Evolutionary conservation across 2,113 vertebrate genomes (phyloP).

Genomic region (Crotalus helleri): DNA sequence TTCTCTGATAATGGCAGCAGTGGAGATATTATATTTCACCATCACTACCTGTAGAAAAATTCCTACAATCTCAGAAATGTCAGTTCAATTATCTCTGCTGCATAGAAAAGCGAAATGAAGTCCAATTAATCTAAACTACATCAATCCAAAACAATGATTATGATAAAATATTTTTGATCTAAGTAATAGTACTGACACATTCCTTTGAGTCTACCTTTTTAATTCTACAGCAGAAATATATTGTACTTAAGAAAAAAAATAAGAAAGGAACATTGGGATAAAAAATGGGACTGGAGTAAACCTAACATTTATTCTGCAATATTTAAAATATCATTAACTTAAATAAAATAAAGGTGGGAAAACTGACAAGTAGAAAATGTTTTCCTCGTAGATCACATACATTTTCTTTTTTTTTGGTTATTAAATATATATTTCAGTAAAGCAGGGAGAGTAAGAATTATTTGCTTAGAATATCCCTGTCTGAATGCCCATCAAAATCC

Average conservation of each 20-base stretch:
- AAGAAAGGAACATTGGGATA: not conserved
- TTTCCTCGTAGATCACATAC: not conserved
- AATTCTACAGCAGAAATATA: not conserved
- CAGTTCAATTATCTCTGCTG: not conserved
- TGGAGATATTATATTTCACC: not conserved
- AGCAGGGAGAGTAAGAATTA: not conserved
- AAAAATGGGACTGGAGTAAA: not conserved
- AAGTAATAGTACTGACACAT: not conserved
- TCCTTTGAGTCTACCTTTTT: not conserved
- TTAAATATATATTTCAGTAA: not conserved
- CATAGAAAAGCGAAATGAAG: not conserved
- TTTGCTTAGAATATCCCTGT: not conserved
- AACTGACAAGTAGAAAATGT: not conserved
- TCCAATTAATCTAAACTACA: not conserved
- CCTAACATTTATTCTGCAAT: not conserved
- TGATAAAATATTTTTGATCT: not conserved
- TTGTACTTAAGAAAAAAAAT: not conserved
- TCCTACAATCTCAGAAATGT: not conserved
- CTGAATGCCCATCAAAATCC: not conserved
- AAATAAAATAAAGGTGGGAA: not conserved
- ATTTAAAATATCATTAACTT: not conserved
- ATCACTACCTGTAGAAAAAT: not conserved
- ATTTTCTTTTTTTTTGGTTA: not conserved
- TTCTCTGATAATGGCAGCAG: not conserved
- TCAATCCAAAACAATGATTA: not conserved